Base-by-base conservation (phyloP, 2,113 vertebrate species). In the Cyrtonyx montezumae region DNA sequence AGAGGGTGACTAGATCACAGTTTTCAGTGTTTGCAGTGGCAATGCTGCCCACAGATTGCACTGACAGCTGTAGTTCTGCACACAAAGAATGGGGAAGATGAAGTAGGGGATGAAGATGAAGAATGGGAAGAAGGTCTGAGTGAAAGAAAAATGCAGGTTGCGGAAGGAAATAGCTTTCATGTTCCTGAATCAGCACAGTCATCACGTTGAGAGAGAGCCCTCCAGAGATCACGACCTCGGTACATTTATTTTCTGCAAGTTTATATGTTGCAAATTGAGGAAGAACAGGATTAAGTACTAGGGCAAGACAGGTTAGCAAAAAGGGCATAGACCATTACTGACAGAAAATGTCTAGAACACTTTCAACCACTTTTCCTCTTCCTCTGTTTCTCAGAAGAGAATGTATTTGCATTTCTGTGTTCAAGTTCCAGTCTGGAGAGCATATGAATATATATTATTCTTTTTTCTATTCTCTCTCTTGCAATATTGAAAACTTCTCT, bases 211-310 rank as follows among this genome's bases (percentile, higher is more conserved):
- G 25, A 45, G 23, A 59, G 7, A 84, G 46, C 6, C n/a, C 56
- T 95, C 26, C 85, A 93, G 65, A 91, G 79, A 66, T 65, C 69
- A 62, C 1, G n/a, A 58, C 46, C 66, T 88, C 40, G 10, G 6
- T 84, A 65, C 88, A 88, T 90, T 87, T 95, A 81, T 91, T 86
- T 96, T 80, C 56, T 86, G 51, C n/a, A 78, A 93, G 59, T 80
- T 90, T 85, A 42, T 90, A 28, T 18, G 14, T 88, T 90, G 71
- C n/a, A 94, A 94, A 93, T 81, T 59, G 66, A 45, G 4, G 62
- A 62, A 90, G 62, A 90, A 76, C 23, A 75, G 73, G 71, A 86
- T 84, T 68, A 91, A 93, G 37, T 67, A 62, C 26, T 74, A 46
- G 55, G 45, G 42, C 32, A 83, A 90, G 28, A 45, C 32, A 83